These are phyloP conservation scores for Spodoptera picta DNA, from an alignment of 2,888 invertebrate genomes.

Conservation along the genomic window DNA sequence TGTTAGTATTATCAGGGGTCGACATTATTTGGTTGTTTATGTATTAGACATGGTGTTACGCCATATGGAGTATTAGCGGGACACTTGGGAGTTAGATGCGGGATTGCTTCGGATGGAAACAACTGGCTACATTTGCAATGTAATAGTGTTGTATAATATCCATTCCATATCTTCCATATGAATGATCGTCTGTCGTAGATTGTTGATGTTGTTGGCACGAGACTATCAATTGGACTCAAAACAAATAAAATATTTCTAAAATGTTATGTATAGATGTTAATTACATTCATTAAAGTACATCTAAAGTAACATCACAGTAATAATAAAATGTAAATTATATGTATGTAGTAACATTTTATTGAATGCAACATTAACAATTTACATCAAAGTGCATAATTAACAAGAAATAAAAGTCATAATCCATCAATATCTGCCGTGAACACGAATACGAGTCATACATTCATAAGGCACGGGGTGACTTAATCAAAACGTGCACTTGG, in stretches of 20 bases:
- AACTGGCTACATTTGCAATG: slow-evolving; percentile 81
- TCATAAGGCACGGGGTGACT: slow-evolving; percentile 78
- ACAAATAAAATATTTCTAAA: too few relatives aligned
- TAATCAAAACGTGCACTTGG: slow-evolving; percentile 85
- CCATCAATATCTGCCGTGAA: slow-evolving; percentile 67
- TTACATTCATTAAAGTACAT: too few relatives aligned
- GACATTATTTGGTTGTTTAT: slow-evolving; percentile 71
- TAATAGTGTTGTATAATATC: slow-evolving; percentile 29
- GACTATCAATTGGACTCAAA: too few relatives aligned
- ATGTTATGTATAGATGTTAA: too few relatives aligned
- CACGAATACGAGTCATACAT: slow-evolving; percentile 75
- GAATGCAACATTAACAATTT: slow-evolving; percentile 16
- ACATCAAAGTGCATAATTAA: slow-evolving; percentile 46
- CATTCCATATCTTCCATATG: slow-evolving; percentile 7
- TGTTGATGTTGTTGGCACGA: too few relatives aligned
- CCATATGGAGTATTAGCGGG: slow-evolving; percentile 88
- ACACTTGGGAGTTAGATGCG: slow-evolving; percentile 83
- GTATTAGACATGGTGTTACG: slow-evolving; percentile 77
- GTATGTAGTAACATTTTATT: too few relatives aligned
- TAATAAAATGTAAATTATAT: too few relatives aligned
- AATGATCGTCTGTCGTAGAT: background rate
- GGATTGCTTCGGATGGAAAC: slow-evolving; percentile 80
- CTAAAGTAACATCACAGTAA: too few relatives aligned
- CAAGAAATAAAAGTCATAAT: slow-evolving; percentile 65
- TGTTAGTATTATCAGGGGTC: slow-evolving; percentile 59